phyloP scores from a whole-genome alignment of 2,113 vertebrate genomes.

The Sylvietta virens region DNA sequence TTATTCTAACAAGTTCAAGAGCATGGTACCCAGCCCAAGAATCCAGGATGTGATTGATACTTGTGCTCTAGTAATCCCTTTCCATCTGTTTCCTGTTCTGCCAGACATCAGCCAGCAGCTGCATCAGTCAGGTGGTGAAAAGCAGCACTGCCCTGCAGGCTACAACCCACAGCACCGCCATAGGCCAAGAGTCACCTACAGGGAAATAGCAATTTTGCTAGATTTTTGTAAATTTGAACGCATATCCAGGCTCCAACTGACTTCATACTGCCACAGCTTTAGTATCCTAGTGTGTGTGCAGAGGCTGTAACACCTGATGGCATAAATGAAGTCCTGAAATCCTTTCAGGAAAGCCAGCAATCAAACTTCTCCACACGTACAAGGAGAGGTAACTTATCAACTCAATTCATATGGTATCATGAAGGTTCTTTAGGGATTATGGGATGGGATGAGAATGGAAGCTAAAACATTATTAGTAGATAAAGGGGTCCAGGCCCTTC shows the following conservation, averaged over 20 bases:
- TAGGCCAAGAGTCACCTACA: background rate
- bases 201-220: background rate
- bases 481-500: background rate
- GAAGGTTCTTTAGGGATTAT: background rate
- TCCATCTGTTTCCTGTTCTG: background rate
- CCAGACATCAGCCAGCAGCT: background rate
- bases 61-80: background rate
- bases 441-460: background rate
- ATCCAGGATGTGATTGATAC: rapidly evolving
- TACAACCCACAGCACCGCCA: background rate
- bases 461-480: background rate
- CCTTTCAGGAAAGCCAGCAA: background rate
- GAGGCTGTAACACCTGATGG: background rate
- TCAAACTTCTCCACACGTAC: background rate
- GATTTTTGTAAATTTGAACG: background rate
- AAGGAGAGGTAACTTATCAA: conserved; percentile 42
- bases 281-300: background rate
- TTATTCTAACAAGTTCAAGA: background rate
- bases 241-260: background rate
- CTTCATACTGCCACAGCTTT: background rate
- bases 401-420: background rate
- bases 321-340: background rate
- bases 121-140: background rate
- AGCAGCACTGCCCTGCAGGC: background rate
- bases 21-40: background rate